Evolutionary conservation across 2,888 invertebrate species (phyloP), one percentile per base, ranked within the genome.

Genomic region (Fabriciana adippe): DNA sequence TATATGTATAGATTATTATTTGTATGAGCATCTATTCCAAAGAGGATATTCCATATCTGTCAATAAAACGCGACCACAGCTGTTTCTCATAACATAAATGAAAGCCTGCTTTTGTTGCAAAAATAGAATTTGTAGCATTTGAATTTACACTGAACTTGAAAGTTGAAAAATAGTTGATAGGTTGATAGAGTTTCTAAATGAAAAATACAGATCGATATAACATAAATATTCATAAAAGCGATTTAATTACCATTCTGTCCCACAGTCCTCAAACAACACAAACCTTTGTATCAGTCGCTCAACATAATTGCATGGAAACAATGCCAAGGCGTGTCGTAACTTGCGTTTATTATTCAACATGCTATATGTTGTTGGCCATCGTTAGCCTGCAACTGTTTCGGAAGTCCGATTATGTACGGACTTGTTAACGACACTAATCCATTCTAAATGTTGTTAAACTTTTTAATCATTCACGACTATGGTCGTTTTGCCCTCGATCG

Each of bases 271-370:
- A 47, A 60, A 66, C 31, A 60, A 66, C 21, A 50, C 56, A 53
- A 55, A 21, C 60, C 16, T n/a, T 26, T 18, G 31, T 59, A 47
- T n/a, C 55, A 55, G 50, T 62, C 55, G 21, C 54, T 57, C 21
- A 53, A 62, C 8, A 62, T 69, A 66, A 66, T 66, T 53, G 51
- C 64, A 35, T 31, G 47, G 60, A 55, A 55, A 66, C 55, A 61
- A 61, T 61, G 65, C 65, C 61, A 54, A 62, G 59, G 54, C 63
- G 55, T 56, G 63, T 69, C 66, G 60, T 61, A 61, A 66, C 55
- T 41, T 21, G 41, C 51, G 45, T 66, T 69, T 66, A 51, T 64
- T 66, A 69, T 69, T 69, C 69, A 66, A 63, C 69, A 62, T 66
- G 61, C 60, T 65, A 62, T 66, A 60, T 66, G 47, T 48, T 35